phyloP scores from a whole-genome alignment of 2,888 invertebrate species.

The Chrysolina oricalcia region DNA sequence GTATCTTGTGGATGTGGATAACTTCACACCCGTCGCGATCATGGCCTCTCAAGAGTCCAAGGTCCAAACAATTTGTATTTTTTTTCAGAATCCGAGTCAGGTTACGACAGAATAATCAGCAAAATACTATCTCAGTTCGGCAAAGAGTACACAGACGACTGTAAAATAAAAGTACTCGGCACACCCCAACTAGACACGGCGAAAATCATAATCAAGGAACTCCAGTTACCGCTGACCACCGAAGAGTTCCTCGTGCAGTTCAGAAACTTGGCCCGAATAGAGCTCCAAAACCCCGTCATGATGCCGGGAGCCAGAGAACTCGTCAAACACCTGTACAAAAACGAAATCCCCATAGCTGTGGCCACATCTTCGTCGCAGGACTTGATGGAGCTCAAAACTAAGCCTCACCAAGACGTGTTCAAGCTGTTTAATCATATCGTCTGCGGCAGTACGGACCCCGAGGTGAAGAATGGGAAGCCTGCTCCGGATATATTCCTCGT shows the following conservation, averaged over 20 bases:
- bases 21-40: too few species aligned
- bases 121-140: slow-evolving; percentile 82
- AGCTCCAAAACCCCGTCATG: slow-evolving; percentile 75
- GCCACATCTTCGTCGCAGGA: slow-evolving; percentile 79
- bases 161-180: slow-evolving; percentile 75
- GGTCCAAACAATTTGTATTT: slow-evolving; percentile 14
- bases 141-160: slow-evolving; percentile 84
- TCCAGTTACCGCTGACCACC: slow-evolving; percentile 77
- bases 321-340: slow-evolving; percentile 74
- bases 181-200: slow-evolving; percentile 74
- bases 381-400: slow-evolving; percentile 75
- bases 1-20: too few species aligned
- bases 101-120: slow-evolving; percentile 84
- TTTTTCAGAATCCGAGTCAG: slow-evolving; percentile 83
- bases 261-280: slow-evolving; percentile 69
- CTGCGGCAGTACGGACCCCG: slow-evolving; percentile 78
- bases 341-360: slow-evolving; percentile 79
- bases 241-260: slow-evolving; percentile 77
- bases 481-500: slow-evolving; percentile 81
- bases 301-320: slow-evolving; percentile 74
- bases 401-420: slow-evolving; percentile 73
- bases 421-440: slow-evolving; percentile 76
- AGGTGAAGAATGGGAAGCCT: slow-evolving; percentile 82
- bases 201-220: slow-evolving; percentile 73
- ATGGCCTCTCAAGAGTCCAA: too few species aligned